Conservation (phyloP, 2,797 vertebrate species). For the Scolopax bukidnonensis region DNA sequence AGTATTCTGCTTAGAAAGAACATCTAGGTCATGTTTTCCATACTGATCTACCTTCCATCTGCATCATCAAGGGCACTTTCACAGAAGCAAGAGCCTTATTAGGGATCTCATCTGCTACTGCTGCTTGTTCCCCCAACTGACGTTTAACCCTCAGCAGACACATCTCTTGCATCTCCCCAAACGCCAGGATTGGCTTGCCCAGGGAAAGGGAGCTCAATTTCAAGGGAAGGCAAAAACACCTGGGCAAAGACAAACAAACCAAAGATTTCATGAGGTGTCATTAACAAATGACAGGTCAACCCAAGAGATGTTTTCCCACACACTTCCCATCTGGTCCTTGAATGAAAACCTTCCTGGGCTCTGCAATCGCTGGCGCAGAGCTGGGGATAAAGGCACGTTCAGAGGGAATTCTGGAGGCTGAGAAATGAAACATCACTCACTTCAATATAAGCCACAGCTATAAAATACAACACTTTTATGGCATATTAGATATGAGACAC, state of each 20-base stretch:
- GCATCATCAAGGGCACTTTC: conserved; percentile 29
- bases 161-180: background rate
- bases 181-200: background rate
- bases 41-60: conserved; percentile 27
- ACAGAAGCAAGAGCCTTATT: background rate
- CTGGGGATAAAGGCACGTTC: background rate
- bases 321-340: background rate
- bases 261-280: background rate
- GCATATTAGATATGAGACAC: background rate
- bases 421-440: background rate
- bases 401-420: background rate
- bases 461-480: conserved; percentile 14
- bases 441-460: background rate
- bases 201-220: background rate
- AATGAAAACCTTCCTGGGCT: background rate
- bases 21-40: conserved; percentile 33
- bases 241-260: background rate
- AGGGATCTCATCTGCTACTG: background rate
- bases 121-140: background rate
- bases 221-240: background rate
- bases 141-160: background rate
- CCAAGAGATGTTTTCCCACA: background rate
- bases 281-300: background rate
- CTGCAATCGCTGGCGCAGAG: background rate
- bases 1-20: conserved; percentile 26